Base-by-base conservation (phyloP, 2,797 vertebrate species). In the Argyrosomus regius region DNA sequence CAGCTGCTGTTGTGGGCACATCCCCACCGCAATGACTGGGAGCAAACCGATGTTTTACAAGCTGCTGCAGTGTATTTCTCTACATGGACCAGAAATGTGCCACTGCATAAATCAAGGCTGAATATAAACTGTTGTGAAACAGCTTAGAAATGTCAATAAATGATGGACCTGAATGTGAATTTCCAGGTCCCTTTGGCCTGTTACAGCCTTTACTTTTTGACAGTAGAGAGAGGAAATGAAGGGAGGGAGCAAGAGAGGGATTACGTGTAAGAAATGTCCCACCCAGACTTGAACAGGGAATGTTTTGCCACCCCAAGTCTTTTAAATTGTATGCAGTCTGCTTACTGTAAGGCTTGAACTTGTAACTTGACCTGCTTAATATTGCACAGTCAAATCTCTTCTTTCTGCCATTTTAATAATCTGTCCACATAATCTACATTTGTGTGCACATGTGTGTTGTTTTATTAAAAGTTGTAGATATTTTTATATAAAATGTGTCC, bases 51-150 rank as follows among this genome's bases (percentile, higher is more conserved):
- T 62, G 66, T 77, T 82, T 77, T 5, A 82, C 87, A 81, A 89
- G 87, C 85, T 87, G 80, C 66, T 88, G 88, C 77, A 86, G 82
- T 45, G 75, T 84, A 87, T 82, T 77, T 81, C 43, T 89, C 78
- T 13, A 84, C 73, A 75, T 85, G 59, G 69, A 88, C 85, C 17
- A 54, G 41, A 75, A 56, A 79, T 65, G 35, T 64, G 41, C 60
- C n/a, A 72, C 59, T 88, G 39, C 18, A 54, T 77, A 49, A 74
- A 45, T 66, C 35, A 64, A 53, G 39, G 6, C 48, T 70, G 48
- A 74, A 62, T 43, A 39, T 39, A 31, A 17, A 57, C 9, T 12
- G 41, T 75, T 86, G 43, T 67, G 2, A 63, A 35, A 63, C 50
- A 56, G 49, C 35, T 11, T 67, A 57, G 24, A 84, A 11, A 57